phyloP scores from a whole-genome alignment of 2,113 vertebrate genomes.

The Tapirus terrestris region DNA sequence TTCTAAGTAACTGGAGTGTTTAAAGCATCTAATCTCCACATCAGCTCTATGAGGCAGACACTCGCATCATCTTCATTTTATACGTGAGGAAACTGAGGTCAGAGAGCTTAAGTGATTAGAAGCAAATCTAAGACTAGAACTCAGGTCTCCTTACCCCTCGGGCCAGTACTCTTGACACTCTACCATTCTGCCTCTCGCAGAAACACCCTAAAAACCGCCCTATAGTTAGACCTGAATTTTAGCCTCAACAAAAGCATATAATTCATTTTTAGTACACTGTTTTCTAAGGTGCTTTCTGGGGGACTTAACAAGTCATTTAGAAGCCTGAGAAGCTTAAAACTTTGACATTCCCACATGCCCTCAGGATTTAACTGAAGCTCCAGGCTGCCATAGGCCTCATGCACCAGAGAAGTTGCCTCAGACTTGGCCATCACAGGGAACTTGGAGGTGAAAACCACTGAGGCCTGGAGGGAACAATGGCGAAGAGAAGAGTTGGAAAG shows the following conservation, averaged over 20 bases:
- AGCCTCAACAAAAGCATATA: not conserved
- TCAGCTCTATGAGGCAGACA: not conserved
- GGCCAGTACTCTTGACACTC: not conserved
- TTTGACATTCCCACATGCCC: not conserved
- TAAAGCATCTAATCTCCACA: not conserved
- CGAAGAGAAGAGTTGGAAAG: not conserved
- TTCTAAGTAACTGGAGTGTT: not conserved
- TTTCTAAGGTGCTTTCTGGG: not conserved
- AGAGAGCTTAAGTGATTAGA: not conserved
- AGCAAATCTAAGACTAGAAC: not conserved
- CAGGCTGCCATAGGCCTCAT: not conserved
- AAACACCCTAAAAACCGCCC: not conserved
- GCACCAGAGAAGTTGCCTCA: not conserved
- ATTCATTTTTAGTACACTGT: not conserved
- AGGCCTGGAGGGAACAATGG: not conserved
- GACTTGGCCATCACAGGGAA: not conserved
- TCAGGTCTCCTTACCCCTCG: not conserved
- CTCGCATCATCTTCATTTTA: not conserved
- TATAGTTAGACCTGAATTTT: not conserved
- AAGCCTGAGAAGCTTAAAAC: not conserved
- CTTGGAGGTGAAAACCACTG: not conserved
- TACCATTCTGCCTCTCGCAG: not conserved
- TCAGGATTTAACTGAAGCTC: not conserved
- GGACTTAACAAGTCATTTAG: not conserved
- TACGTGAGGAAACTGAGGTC: not conserved